phyloP scores from a whole-genome alignment of 2,888 invertebrate genomes.

The Drosophila kambysellisi region DNA sequence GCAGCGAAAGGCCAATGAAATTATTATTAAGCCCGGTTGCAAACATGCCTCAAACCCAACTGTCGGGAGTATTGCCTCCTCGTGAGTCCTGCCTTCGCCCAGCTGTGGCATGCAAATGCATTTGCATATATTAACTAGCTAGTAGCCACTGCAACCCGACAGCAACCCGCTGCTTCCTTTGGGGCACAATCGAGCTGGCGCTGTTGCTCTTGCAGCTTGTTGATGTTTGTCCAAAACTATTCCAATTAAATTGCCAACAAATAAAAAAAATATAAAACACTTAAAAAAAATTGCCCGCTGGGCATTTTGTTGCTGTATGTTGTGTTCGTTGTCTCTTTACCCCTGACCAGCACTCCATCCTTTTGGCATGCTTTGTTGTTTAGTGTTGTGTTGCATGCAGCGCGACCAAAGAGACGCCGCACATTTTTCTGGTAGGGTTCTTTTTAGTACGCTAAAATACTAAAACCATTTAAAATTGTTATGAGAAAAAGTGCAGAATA shows the following conservation, averaged over 20 bases:
- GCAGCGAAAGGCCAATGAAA: constrained; percentile 18
- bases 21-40: constrained; percentile 27
- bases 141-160: background rate
- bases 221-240: constrained; percentile 68
- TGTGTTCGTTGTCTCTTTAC: constrained; percentile 19
- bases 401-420: constrained; percentile 25
- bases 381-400: constrained; percentile 34
- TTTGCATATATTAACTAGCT: constrained; percentile 22
- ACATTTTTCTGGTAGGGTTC: constrained; percentile 30
- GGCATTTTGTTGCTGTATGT: constrained; percentile 42
- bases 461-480: background rate
- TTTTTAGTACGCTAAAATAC: constrained; percentile 5
- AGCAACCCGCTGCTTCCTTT: constrained; percentile 5
- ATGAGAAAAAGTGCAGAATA: background rate
- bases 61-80: background rate
- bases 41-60: constrained; percentile 19
- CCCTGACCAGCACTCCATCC: background rate
- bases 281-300: constrained; percentile 39
- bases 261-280: constrained; percentile 40
- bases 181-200: constrained; percentile 11
- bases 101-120: constrained; percentile 17
- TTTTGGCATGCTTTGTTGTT: background rate
- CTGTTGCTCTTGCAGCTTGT: constrained; percentile 37
- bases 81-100: background rate
- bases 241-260: constrained; percentile 63